Evolutionary conservation across 2,888 invertebrate genomes (phyloP), one percentile per base, ranked within the genome.

Genomic region (Dicycla oo): DNA sequence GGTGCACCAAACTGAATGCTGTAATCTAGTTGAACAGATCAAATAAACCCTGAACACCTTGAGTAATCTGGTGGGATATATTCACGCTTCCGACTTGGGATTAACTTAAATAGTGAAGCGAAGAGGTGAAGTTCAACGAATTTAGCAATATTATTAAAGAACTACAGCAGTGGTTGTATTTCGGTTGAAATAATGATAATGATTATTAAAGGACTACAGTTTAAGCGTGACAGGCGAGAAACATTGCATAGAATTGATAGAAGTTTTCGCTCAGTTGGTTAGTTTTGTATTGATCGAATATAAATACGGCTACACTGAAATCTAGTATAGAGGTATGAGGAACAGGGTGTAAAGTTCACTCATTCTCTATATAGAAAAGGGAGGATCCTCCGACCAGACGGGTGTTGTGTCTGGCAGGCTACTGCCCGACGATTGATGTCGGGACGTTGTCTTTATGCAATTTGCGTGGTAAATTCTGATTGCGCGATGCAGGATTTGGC

Each of bases 11-110:
- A 67, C 63, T 72, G n/a, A 66, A 53, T 34, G 58, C 23, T 54
- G 57, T 34, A 76, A 66, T 58, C 34, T 34, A 66, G 43, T 63
- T 63, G 43, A 60, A 49, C 43, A 49, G 63, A 64, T 67, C 54
- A 54, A 77, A 77, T 77, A 67, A 60, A 51, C 45, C 18, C 45
- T n/a, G 38, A 54, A 34, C 62, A 63, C 66, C 65, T 70, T 45
- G 58, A 71, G 51, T 54, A 49, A 66, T 62, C 20, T 63, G 49
- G 43, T 53, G 53, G 23, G 34, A 53, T 26, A 34, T 58, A 34
- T 63, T 61, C 56, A 40, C 57, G 34, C 43, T 68, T 51, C 13
- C 30, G 18, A 47, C 47, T 49, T 34, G 20, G 13, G n/a, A 30
- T 67, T 58, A 15, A 18, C 43, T 66, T 38, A 72, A 45, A 72